Conservation (phyloP, 2,113 vertebrate species). For the Phyllopteryx taeniolatus region DNA sequence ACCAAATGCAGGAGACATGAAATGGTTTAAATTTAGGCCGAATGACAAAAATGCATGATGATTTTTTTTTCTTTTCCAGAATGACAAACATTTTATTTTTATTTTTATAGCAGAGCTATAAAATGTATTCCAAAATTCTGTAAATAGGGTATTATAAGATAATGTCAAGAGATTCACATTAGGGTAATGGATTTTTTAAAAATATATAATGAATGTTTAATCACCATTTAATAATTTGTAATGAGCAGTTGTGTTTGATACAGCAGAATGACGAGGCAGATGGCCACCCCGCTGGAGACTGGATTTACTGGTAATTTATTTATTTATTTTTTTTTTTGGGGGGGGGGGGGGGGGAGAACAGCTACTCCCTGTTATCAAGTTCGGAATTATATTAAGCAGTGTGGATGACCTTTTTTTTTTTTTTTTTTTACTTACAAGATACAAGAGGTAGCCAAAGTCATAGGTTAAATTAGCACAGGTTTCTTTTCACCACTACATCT, state of each 20-base stretch:
- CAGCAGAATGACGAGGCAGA: background rate
- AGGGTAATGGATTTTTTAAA: background rate
- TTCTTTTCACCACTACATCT: background rate
- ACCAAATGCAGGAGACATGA: background rate
- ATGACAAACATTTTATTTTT: background rate
- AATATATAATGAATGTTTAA: background rate
- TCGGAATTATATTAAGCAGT: background rate
- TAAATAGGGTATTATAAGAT: background rate
- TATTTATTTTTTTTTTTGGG: background rate
- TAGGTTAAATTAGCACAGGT: background rate
- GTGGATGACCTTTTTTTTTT: background rate
- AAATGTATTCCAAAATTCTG: too few relatives aligned
- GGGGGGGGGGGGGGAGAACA: too few relatives aligned
- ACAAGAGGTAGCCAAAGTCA: background rate
- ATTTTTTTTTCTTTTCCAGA: background rate
- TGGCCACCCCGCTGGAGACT: background rate
- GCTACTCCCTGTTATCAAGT: background rate
- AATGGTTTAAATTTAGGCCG: background rate
- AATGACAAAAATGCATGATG: background rate
- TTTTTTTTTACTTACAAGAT: background rate
- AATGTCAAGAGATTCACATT: background rate
- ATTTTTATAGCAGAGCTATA: too few relatives aligned
- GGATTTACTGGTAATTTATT: background rate
- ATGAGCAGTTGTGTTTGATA: background rate
- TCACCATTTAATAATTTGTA: background rate